Evolutionary conservation across 2,888 invertebrate species (phyloP), one percentile per base, ranked within the genome.

Genomic region (Drosophila merina): DNA sequence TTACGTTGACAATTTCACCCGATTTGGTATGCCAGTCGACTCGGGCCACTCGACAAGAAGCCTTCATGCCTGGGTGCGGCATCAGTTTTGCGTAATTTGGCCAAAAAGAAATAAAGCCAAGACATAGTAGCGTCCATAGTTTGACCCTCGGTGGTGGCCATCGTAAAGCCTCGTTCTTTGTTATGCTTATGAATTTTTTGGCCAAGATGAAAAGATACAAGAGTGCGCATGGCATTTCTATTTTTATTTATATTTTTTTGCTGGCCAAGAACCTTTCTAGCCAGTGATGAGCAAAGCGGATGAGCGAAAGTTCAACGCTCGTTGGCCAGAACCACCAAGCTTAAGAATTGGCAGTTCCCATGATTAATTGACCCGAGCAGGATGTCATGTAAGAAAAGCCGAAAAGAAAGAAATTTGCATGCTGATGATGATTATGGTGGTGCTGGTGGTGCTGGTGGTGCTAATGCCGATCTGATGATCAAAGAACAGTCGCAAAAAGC

Each of bases 1-100:
- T 88, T 84, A 84, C 84, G 89, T 88, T 82, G 75, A 81, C 82
- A 84, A 82, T 82, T 82, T 82, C 88, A 84, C 88, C 81, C 58
- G 56, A 70, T 62, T 82, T 73, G 79, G 77, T 86, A 83, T 86
- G 78, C 57, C 77, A 66, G 71, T 70, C 69, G 66, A 66, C 58
- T 69, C 75, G 68, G 66, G 54, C 45, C 10, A 30, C 45, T 25
- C 20, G 20, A 44, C 45, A 57, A 47, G 49, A 57, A 56, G 47
- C 47, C 59, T 68, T 71, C 74, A 62, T 71, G 45, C 38, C 48
- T 59, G 66, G 78, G 73, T 80, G 81, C 49, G 83, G 57, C 55
- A 36, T 33, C 40, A 48, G 52, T 55, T 74, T 80, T 77, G 78
- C 72, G 64, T 84, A 79, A 86, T 66, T 47, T 33, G 38, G 66